Base-by-base conservation (phyloP, 2,113 vertebrate species). In the Thunnus maccoyii region DNA sequence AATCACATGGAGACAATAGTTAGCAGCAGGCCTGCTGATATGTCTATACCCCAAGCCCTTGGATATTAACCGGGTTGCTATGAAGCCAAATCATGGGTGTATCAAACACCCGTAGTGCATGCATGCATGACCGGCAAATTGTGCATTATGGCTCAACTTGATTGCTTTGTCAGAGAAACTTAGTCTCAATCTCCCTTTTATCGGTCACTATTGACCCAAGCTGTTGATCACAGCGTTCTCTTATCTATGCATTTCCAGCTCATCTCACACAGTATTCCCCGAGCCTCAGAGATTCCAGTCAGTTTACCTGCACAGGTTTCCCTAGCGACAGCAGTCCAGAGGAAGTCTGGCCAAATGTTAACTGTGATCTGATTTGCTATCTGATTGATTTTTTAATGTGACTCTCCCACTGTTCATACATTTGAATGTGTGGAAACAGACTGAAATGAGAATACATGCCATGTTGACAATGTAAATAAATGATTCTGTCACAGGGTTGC, bases 381-480 rank as follows among this genome's bases (percentile, higher is more conserved):
- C 78, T 74, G 74, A 85, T 81, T 76, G 48, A 85, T 63, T 72
- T 79, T 78, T 76, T 69, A 68, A 63, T 69, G 66, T 7, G 60
- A 32, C 66, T 79, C 50, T 47, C 52, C 20, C 54, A n/a, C 30
- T 60, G 52, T 66, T 67, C 61, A 62, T 65, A 57, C 65, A 58
- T 51, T 73, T 57, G 47, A 68, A 76, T 44, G 41, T 56, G 47
- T 70, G 16, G 13, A 87, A 83, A 85, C 75, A 61, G 65, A 55
- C 72, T 72, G 50, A 64, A 81, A 77, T 76, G 36, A 41, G n/a
- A 61, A 80, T 32, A 79, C 85, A 85, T 73, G 72, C 63, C 73
- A 86, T 65, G 57, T 51, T 85, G 84, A 80, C 77, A 85, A 50
- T 2, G 16, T 46, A 41, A 78, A 88, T 80, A 50, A 78, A 90